Conservation (phyloP, 2,888 invertebrate species). For the Luperina testacea region DNA sequence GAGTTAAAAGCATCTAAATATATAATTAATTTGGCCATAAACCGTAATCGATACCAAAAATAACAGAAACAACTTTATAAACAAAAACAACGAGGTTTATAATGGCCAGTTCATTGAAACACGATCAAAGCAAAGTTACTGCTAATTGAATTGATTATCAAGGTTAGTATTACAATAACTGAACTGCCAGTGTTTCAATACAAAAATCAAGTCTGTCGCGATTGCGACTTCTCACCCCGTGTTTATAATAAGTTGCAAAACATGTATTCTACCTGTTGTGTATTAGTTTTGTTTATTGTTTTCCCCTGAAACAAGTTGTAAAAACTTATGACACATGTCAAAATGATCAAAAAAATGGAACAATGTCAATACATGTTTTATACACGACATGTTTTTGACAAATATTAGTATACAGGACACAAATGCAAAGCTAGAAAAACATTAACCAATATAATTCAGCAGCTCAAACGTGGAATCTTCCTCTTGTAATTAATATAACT, state of each 20-base stretch:
- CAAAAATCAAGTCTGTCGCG: neutral
- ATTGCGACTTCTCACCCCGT: neutral
- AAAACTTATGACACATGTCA: neutral
- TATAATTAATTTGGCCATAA: neutral
- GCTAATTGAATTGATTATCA: neutral
- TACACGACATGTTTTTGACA: neutral
- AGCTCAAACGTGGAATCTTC: too few species aligned
- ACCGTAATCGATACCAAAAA: slow-evolving; percentile 25
- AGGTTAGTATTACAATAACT: neutral
- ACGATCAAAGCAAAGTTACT: slow-evolving; percentile 19
- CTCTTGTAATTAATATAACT: too few species aligned
- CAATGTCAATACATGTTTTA: neutral
- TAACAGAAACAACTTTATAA: slow-evolving; percentile 1
- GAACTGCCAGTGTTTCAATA: neutral
- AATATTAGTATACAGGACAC: too few species aligned
- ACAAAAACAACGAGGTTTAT: slow-evolving; percentile 8
- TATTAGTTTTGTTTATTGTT: neutral
- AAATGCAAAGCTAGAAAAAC: too few species aligned
- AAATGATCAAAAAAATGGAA: neutral
- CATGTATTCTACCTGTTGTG: neutral
- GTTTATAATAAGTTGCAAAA: neutral
- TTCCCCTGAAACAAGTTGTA: neutral
- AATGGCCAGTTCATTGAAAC: slow-evolving; percentile 23
- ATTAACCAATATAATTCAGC: too few species aligned
- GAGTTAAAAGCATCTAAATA: slow-evolving; percentile 3